These are phyloP conservation scores for Bimastos eiseni DNA, from an alignment of 2,888 invertebrate genomes.

Conservation along the genomic window DNA sequence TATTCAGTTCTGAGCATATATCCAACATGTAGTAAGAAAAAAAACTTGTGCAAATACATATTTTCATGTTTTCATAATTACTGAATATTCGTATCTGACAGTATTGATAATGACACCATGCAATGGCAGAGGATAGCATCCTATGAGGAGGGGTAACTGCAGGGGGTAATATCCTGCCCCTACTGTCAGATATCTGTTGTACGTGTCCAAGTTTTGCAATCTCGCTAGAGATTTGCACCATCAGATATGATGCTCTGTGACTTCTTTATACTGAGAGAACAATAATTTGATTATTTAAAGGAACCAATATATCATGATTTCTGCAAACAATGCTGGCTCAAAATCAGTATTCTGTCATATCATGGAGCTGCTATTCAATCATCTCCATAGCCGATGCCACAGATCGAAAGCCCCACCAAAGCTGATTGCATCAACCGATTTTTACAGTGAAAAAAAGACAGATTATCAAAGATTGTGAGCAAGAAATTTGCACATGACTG, in stretches of 20 bases:
- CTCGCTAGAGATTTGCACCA: not conserved
- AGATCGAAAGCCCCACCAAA: not conserved
- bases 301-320: not conserved
- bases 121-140: no score
- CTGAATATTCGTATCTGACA: no score
- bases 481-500: not conserved
- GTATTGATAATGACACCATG: no score
- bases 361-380: conserved; percentile 13
- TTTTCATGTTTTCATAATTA: no score
- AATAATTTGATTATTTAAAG: not conserved
- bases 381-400: not conserved
- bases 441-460: not conserved
- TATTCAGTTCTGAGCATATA: no score
- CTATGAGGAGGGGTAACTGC: no score
- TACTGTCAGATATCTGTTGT: not conserved
- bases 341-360: conserved; percentile 13
- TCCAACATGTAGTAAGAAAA: no score
- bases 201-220: not conserved
- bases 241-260: not conserved
- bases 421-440: conserved; percentile 6
- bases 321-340: conserved; percentile 3
- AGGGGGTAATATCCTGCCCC: no score
- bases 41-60: no score
- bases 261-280: not conserved
- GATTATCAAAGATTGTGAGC: not conserved